phyloP scores from a whole-genome alignment of 2,113 vertebrate species.

The Tenebrosternarchus preto region DNA sequence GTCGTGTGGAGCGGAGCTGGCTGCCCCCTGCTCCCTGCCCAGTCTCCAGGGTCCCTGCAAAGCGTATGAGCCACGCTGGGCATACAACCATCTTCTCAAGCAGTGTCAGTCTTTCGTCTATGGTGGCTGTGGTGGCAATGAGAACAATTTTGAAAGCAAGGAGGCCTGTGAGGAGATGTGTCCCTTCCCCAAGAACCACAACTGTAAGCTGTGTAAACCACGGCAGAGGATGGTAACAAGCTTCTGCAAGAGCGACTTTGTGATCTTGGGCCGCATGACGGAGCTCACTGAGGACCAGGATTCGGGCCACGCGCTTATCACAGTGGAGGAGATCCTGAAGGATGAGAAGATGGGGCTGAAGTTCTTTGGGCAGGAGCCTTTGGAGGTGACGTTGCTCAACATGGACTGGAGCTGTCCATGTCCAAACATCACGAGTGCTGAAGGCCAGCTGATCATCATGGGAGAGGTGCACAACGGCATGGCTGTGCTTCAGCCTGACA shows the following conservation, averaged over 20 bases:
- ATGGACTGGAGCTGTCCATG: slow-evolving; percentile 97
- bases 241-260: slow-evolving; percentile 95
- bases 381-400: slow-evolving; percentile 93
- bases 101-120: slow-evolving; percentile 96
- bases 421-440: slow-evolving; percentile 85
- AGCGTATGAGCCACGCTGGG: slow-evolving; percentile 91
- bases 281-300: slow-evolving; percentile 93
- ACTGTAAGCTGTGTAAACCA: slow-evolving; percentile 89
- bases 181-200: slow-evolving; percentile 85
- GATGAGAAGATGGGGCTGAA: slow-evolving; percentile 98
- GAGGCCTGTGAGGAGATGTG: slow-evolving; percentile 94
- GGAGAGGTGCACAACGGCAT: slow-evolving; percentile 94
- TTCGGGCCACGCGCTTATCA: slow-evolving; percentile 88
- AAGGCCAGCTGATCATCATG: slow-evolving; percentile 92
- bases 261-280: slow-evolving; percentile 86
- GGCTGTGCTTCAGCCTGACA: slow-evolving; percentile 91
- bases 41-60: slow-evolving; percentile 94
- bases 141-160: slow-evolving; percentile 95
- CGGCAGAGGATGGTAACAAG: slow-evolving; percentile 91
- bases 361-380: slow-evolving; percentile 88
- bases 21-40: slow-evolving; percentile 85
- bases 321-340: slow-evolving; percentile 92
- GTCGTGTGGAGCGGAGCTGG: slow-evolving; percentile 84
- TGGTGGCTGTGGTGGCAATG: slow-evolving; percentile 90
- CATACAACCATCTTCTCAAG: slow-evolving; percentile 83